Evolutionary conservation across 2,113 vertebrate genomes (phyloP).

Genomic region (Pholis gunnellus): DNA sequence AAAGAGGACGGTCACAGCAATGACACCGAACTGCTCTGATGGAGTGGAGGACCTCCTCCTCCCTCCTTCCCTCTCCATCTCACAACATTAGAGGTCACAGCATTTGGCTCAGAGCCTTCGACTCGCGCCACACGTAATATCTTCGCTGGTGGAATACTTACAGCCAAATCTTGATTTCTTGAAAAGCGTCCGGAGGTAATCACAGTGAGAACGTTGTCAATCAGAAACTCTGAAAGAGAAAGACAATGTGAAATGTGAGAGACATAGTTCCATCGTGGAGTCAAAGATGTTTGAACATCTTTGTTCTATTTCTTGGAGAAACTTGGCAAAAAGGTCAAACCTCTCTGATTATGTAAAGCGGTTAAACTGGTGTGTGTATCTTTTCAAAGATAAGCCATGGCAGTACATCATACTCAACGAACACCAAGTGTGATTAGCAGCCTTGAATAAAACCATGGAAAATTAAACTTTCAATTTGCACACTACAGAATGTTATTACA

Average conservation of each 20-base stretch:
- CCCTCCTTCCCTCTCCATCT: constrained; percentile 25
- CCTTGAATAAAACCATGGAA: not conserved
- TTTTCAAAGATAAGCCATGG: not conserved
- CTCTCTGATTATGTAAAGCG: not conserved
- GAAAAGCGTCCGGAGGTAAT: constrained; percentile 61
- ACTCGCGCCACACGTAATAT: constrained; percentile 11
- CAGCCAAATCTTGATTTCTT: constrained; percentile 71
- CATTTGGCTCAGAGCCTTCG: constrained; percentile 2
- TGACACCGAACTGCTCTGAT: constrained; percentile 50
- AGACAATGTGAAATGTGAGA: constrained; percentile 14
- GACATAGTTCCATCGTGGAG: not conserved
- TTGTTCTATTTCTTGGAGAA: not conserved
- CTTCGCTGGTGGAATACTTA: constrained; percentile 59
- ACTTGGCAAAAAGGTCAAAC: not conserved
- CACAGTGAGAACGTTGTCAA: constrained; percentile 63
- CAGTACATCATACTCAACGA: not conserved
- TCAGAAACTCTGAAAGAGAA: constrained; percentile 69
- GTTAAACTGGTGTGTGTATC: not conserved
- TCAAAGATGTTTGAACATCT: not conserved
- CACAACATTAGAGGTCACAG: constrained; percentile 26
- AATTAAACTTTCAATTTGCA: constrained; percentile 1
- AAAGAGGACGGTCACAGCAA: constrained; percentile 63
- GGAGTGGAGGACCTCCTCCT: constrained; percentile 41
- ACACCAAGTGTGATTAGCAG: not conserved
- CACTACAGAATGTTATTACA: constrained; percentile 1